phyloP scores from a whole-genome alignment of 1,140 invertebrate species.

The Bombus affinis region DNA sequence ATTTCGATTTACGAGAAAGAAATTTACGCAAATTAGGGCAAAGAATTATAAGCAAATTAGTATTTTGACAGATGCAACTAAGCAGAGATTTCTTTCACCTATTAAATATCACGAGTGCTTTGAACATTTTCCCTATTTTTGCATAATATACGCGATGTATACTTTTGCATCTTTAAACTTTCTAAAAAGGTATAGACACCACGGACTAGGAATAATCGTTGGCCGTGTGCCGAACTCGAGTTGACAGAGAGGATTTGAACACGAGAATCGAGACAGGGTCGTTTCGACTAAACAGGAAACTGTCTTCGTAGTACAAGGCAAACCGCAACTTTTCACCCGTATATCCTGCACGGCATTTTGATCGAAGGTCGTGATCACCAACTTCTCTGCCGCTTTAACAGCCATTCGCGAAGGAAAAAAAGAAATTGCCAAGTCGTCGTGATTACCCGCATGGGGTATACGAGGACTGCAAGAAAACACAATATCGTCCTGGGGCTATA shows the following conservation, averaged over 20 bases:
- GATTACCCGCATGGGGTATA: constrained; percentile 60
- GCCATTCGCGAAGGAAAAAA: background rate
- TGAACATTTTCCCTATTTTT: too few relatives aligned
- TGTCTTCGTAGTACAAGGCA: constrained; percentile 41
- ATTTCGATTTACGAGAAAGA: too few relatives aligned
- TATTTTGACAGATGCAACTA: too few relatives aligned
- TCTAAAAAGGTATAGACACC: too few relatives aligned
- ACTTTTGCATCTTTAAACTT: too few relatives aligned
- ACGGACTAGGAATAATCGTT: background rate
- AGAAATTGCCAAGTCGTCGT: constrained; percentile 32
- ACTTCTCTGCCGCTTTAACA: constrained; percentile 54
- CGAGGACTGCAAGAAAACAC: constrained; percentile 54
- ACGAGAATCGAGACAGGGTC: constrained; percentile 1
- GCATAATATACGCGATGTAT: too few relatives aligned
- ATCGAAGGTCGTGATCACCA: constrained; percentile 52
- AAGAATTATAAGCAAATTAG: too few relatives aligned
- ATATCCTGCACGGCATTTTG: constrained; percentile 34
- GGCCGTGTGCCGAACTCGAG: background rate
- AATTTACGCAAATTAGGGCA: too few relatives aligned
- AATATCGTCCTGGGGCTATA: constrained; percentile 47
- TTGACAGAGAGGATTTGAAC: background rate
- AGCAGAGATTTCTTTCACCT: too few relatives aligned
- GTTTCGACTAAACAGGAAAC: constrained; percentile 57
- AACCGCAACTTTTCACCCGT: constrained; percentile 52
- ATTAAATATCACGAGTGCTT: too few relatives aligned